phyloP scores from a whole-genome alignment of 1,140 invertebrate genomes.

The Brachionus plicatilis region DNA sequence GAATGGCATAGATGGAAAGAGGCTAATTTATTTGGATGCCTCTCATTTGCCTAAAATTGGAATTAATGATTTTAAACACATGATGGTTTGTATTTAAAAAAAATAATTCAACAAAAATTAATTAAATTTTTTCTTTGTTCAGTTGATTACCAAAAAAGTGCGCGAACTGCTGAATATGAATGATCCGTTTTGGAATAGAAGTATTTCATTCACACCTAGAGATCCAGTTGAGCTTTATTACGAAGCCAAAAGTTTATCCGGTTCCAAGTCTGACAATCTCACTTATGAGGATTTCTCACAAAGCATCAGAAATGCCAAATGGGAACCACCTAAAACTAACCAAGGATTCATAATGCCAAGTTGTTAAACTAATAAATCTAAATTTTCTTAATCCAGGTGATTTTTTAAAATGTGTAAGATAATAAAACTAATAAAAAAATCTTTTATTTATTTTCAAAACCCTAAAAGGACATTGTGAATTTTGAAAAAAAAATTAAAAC shows the following conservation, averaged over 20 bases:
- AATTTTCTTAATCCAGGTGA: neutral
- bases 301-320: conserved; percentile 46
- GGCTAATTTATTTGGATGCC: conserved; percentile 49
- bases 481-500: too few relatives aligned
- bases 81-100: conserved; percentile 47
- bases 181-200: conserved; percentile 51
- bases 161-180: conserved; percentile 50
- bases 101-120: neutral
- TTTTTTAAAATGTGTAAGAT: neutral
- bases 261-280: conserved; percentile 46
- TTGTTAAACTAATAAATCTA: conserved; percentile 15
- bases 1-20: conserved; percentile 52
- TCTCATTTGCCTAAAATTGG: conserved; percentile 54
- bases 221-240: conserved; percentile 47
- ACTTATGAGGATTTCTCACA: conserved; percentile 46
- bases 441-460: neutral
- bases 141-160: conserved; percentile 52
- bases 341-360: conserved; percentile 47
- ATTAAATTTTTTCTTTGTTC: conserved; percentile 17
- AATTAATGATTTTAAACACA: conserved; percentile 55
- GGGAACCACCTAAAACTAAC: conserved; percentile 49
- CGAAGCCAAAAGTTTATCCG: conserved; percentile 46
- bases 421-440: neutral
- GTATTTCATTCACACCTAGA: conserved; percentile 50
- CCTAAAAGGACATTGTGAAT: too few relatives aligned